A percentile compares a stretch with the other conserved stretches of the same genome.
These are phyloP conservation scores for Pollenia amentaria DNA, from an alignment of 2,888 invertebrate genomes.

Conservation along the genomic window DNA sequence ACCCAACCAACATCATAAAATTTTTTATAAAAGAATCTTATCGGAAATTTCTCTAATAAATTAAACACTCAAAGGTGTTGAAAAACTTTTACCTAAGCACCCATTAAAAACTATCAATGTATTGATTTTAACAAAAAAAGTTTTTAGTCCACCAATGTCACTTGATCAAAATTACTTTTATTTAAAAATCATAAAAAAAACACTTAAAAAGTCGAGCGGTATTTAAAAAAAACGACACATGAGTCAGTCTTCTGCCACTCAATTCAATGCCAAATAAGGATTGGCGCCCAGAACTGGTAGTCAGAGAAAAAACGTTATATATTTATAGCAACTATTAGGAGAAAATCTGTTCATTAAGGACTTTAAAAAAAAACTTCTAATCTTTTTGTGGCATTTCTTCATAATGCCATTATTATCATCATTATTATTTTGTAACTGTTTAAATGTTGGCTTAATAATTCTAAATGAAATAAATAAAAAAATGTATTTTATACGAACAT, in stretches of 20 bases:
- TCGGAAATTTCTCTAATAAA: not conserved
- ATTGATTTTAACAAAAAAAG: slow-evolving; percentile 15
- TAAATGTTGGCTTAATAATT: slow-evolving; percentile 23
- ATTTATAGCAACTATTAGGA: not conserved
- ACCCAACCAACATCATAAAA: no score
- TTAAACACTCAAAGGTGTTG: not conserved
- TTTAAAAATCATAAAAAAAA: slow-evolving; percentile 29
- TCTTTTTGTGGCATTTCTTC: slow-evolving; percentile 9
- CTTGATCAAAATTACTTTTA: not conserved
- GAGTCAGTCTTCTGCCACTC: not conserved
- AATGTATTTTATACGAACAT: slow-evolving; percentile 3
- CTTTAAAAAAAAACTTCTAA: not conserved
- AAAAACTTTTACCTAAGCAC: not conserved
- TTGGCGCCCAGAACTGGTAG: slow-evolving; percentile 17
- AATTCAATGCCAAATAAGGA: slow-evolving; percentile 30
- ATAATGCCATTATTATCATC: slow-evolving; percentile 1
- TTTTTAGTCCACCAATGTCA: not conserved
- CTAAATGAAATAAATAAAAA: slow-evolving; percentile 22
- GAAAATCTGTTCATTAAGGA: slow-evolving; percentile 1
- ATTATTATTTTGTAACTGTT: slow-evolving; percentile 18
- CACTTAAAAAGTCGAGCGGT: not conserved
- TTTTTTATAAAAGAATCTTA: no score
- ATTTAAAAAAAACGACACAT: slow-evolving; percentile 22
- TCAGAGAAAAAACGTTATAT: not conserved
- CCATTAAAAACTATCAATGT: slow-evolving; percentile 6